A percentile compares a stretch with the other conserved stretches of the same genome.
phyloP scores from a whole-genome alignment of 2,888 invertebrate genomes.

The Andrena flavipes region DNA sequence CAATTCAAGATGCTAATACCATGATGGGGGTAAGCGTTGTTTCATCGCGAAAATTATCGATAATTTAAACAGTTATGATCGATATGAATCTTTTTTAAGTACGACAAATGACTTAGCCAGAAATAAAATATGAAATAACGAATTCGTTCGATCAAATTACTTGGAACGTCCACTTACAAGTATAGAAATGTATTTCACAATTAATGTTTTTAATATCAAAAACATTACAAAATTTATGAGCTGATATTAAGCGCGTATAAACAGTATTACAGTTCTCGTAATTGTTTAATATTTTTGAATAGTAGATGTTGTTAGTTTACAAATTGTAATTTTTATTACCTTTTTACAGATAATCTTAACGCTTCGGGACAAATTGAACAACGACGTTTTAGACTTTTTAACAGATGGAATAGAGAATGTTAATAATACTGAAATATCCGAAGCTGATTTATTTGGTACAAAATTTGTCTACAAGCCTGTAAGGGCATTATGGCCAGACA shows the following conservation, averaged over 20 bases:
- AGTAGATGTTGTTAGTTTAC: background rate
- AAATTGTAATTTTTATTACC: slow-evolving; percentile 24
- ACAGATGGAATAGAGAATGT: slow-evolving; percentile 44
- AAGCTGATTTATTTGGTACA: slow-evolving; percentile 70
- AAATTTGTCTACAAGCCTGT: slow-evolving; percentile 75
- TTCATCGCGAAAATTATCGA: background rate
- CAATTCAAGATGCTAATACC: slow-evolving; percentile 86
- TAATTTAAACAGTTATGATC: too few relatives aligned
- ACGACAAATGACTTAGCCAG: too few relatives aligned
- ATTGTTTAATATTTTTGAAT: background rate
- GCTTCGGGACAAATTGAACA: slow-evolving; percentile 64
- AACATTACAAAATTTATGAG: background rate
- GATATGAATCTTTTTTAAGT: too few relatives aligned
- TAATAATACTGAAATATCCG: slow-evolving; percentile 36
- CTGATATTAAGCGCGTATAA: background rate
- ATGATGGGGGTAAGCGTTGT: slow-evolving; percentile 86
- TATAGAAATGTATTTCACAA: too few relatives aligned
- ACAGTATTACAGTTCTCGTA: background rate
- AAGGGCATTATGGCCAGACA: slow-evolving; percentile 77
- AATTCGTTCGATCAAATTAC: too few relatives aligned
- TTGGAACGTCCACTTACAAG: too few relatives aligned
- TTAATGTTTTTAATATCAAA: background rate
- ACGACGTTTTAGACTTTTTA: slow-evolving; percentile 74
- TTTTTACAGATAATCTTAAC: slow-evolving; percentile 40
- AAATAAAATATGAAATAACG: too few relatives aligned